Base-by-base conservation (phyloP, 1,140 invertebrate species). In the Halotydeus destructor region DNA sequence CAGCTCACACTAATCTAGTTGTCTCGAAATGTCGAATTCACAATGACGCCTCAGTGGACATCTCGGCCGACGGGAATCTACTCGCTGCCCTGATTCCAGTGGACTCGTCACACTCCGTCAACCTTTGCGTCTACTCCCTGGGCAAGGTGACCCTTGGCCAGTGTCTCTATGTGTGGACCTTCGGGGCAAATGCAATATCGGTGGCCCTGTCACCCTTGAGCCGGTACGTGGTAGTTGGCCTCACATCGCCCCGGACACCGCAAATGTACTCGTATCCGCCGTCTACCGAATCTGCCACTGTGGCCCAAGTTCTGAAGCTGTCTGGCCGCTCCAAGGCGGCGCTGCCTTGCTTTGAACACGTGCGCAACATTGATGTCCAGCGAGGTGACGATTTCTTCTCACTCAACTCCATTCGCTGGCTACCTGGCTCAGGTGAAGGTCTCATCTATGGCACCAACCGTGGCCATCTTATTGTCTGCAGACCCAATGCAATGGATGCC, bases 31-130 rank as follows among this genome's bases (percentile, higher is more conserved):
- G 79, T 57, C 78, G 75, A 55, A 78, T 86, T 32, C 78, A 82
- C 52, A 85, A 83, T 54, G 79, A 84, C 57, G 78, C 78, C 1
- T 81, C 75, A 57, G 75, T 83, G 45, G 78, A 81, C 55, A 74
- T 84, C 44, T 81, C 79, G 1, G 68, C 68, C 22, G 77, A 84
- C 59, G 78, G 78, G 5, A 69, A 68, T n/a, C 60, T 80, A 22
- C 59, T 85, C 23, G 77, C 77, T 2, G 74, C 78, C 2, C 61
- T 83, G 41, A 59, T 78, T 5, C 77, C 66, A 16, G 54, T 51
- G 38, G 51, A 56, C 35, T 43, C 52, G 65, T 49, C 74, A 62
- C 57, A 60, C 60, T 77, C 55, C 72, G 74, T 76, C 62, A 68
- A 60, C 12, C 49, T 62, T 21, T 56, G 53, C 11, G 69, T 84